Evolutionary conservation across 2,797 vertebrate species (phyloP).

Genomic region (Loris lydekkerianus): DNA sequence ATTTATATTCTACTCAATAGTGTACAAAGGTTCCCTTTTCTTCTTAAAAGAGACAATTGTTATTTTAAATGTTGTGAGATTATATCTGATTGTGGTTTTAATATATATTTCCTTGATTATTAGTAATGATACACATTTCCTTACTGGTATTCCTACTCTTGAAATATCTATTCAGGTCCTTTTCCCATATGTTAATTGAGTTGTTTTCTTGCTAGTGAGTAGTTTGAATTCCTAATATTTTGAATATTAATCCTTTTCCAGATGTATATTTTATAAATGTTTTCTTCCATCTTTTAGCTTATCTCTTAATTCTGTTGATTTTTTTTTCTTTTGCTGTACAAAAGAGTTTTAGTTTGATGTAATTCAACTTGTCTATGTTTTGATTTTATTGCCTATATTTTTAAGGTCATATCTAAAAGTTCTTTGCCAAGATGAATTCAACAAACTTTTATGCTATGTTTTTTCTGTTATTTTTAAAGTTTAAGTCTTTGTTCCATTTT

Average conservation of each 20-base stretch:
- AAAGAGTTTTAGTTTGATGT: background rate
- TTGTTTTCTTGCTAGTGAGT: background rate
- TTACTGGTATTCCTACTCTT: background rate
- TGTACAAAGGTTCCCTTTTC: background rate
- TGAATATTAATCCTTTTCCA: background rate
- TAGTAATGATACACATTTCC: background rate
- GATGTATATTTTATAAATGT: background rate
- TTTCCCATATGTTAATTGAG: background rate
- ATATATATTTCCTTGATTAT: background rate
- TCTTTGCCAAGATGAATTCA: background rate
- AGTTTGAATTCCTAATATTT: background rate
- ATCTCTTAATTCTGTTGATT: background rate
- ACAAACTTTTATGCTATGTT: background rate
- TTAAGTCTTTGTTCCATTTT: background rate
- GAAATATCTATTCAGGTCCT: background rate
- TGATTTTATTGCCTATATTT: background rate
- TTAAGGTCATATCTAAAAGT: background rate
- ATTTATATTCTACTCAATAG: background rate
- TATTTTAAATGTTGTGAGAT: too few species aligned
- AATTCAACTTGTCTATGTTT: background rate
- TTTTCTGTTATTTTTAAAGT: background rate
- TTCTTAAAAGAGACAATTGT: background rate
- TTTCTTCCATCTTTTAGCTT: background rate
- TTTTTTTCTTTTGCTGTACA: background rate
- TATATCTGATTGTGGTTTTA: background rate